Evolutionary conservation across 2,797 vertebrate species (phyloP), one percentile per base, ranked within the genome.

Genomic region (Sebastiscus tertius): DNA sequence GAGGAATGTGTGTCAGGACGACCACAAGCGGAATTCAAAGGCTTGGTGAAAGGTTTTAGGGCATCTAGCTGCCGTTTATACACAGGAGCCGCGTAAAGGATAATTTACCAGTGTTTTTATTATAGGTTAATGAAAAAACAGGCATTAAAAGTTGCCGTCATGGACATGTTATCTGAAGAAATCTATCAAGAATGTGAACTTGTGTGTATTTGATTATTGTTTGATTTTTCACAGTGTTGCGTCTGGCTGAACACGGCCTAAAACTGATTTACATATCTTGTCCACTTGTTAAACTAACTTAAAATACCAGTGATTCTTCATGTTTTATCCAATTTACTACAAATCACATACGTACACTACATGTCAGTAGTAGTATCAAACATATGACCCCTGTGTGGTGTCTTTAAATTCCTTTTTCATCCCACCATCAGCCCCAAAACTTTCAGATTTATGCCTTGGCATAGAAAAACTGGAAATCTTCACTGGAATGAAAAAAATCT

Each of bases 1-100:
- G 46, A 81, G 81, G 81, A 85, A 88, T 83, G 87, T 82, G 85
- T 87, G 80, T 86, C 16, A 76, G 75, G 49, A 79, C 2, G n/a
- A 85, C 87, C 88, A 88, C 87, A 92, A 75, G 89, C 69, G 77
- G 84, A 82, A 81, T 75, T 78, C 20, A 89, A 86, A 83, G 85
- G 79, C 71, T 82, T 26, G 22, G 68, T 65, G n/a, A 72, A 71
- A 7, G 63, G 61, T 65, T 84, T 84, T 20, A 71, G 58, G 56
- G 70, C 79, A 79, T 82, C 12, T 20, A 66, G 71, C 60, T 72
- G 70, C 56, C 8, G 18, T 63, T 79, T 70, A 71, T 80, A 46
- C 61, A n/a, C 29, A 60, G 16, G 55, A 81, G 75, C 9, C 2
- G n/a, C 63, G 75, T 71, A 55, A 66, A 84, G 34, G 18, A 63